These are phyloP conservation scores for Microtus ochrogaster DNA, from an alignment of 2,113 vertebrate genomes.

Conservation along the genomic window DNA sequence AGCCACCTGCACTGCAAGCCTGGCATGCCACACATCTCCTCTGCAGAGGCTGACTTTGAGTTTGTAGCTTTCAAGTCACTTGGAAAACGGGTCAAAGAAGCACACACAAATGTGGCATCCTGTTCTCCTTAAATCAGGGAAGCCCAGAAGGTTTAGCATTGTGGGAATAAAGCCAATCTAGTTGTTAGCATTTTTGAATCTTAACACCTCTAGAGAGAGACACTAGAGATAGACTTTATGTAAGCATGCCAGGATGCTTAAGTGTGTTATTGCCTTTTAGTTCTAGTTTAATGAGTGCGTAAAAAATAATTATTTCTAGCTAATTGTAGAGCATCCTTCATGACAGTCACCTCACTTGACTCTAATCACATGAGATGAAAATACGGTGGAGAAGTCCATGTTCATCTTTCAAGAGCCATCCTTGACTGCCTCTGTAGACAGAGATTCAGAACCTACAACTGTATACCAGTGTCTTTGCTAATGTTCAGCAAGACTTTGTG, in stretches of 20 bases:
- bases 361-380: neutral
- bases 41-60: neutral
- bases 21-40: neutral
- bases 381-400: neutral
- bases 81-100: neutral
- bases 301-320: conserved; percentile 28
- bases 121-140: neutral
- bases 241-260: neutral
- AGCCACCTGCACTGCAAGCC: neutral
- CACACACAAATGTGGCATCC: neutral
- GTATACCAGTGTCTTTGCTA: neutral
- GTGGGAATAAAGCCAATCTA: neutral
- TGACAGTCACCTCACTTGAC: neutral
- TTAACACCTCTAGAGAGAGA: neutral
- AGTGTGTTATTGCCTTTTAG: conserved; percentile 13
- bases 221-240: neutral
- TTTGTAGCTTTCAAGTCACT: neutral
- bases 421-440: neutral
- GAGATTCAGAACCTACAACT: neutral
- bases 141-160: neutral
- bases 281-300: neutral
- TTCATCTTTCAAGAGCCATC: conserved; percentile 1
- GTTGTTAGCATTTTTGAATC: neutral
- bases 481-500: neutral
- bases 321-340: neutral